A percentile compares a stretch with the other conserved stretches of the same genome.
phyloP scores from a whole-genome alignment of 1,140 invertebrate genomes.

The Steinernema feltiae region DNA sequence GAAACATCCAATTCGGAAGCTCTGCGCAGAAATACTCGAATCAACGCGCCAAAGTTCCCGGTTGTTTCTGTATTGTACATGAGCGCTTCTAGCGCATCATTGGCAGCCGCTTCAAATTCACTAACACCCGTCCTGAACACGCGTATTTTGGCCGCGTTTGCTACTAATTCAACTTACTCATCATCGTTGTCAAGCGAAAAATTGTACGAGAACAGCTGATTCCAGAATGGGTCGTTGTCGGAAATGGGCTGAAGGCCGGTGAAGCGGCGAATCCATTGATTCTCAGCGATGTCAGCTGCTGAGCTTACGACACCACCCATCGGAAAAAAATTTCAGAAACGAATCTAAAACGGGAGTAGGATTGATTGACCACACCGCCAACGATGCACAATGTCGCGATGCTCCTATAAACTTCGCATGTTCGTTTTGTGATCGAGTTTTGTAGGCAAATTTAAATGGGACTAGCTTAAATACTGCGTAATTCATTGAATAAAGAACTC shows the following conservation, averaged over 20 bases:
- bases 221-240: constrained; percentile 88
- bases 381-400: background rate
- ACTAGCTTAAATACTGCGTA: too few relatives aligned
- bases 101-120: constrained; percentile 72
- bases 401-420: too few relatives aligned
- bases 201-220: constrained; percentile 81
- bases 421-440: too few relatives aligned
- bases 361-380: background rate
- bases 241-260: constrained; percentile 63
- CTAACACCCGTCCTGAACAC: constrained; percentile 69
- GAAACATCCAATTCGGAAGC: constrained; percentile 73
- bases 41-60: constrained; percentile 77
- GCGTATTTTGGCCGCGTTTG: background rate
- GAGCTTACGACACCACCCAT: background rate
- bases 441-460: too few relatives aligned
- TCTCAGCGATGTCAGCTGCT: background rate
- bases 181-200: constrained; percentile 63
- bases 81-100: constrained; percentile 69
- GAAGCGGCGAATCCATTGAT: background rate
- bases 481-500: too few relatives aligned
- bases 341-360: background rate
- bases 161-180: too few relatives aligned
- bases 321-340: background rate
- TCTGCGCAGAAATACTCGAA: constrained; percentile 74
- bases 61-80: constrained; percentile 74